Base-by-base conservation (phyloP, 37 sponge, comb jelly and placozoan genomes). In the Spongilla lacustris region DNA sequence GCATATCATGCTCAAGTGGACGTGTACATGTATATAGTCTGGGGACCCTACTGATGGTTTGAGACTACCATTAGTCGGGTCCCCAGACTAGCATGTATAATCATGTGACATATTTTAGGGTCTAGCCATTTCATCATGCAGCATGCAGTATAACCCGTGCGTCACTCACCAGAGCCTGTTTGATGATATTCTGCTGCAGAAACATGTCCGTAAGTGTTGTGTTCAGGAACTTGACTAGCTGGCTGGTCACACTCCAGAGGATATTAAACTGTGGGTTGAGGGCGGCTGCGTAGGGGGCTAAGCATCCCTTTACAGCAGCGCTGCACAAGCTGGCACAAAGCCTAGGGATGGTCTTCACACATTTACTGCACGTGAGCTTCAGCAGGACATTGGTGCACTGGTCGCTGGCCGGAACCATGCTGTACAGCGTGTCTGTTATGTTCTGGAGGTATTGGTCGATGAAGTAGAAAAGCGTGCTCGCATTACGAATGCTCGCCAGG, bases 261-360 rank as follows among this genome's bases (percentile, higher is more conserved):
- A 36, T 74, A 6, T 71, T 22, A 21, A 74, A 67, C 77, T 82
- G 83, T 28, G 34, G 78, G 23, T 67, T 78, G 10, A 88, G 76
- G 13, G 69, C 83, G 67, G 27, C 66, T 13, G 41, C 6, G 77
- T 75, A 88, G 1, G 89, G 83, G 32, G 77, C 50, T 71, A 71
- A 88, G 50, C 89, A 88, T 12, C 84, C 89, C 48, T 71, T 33
- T 19, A 31, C 68, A 13, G 84, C n/a, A 1, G 74, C 73, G 25
- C 36, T 34, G 31, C 90, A 89, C 3, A 21, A 27, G 37, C 24
- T 78, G 25, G 37, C 19, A 30, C 84, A 84, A 14, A 89, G 33
- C 41, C 49, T 69, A 5, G 67, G 68, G 31, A 49, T 76, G 25
- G 17, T 4, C 2, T 8, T 24, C 36, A 23, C 36, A 66, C 89